Evolutionary conservation across 2,113 vertebrate species (phyloP), one percentile per base, ranked within the genome.

Genomic region (Melospiza georgiana): DNA sequence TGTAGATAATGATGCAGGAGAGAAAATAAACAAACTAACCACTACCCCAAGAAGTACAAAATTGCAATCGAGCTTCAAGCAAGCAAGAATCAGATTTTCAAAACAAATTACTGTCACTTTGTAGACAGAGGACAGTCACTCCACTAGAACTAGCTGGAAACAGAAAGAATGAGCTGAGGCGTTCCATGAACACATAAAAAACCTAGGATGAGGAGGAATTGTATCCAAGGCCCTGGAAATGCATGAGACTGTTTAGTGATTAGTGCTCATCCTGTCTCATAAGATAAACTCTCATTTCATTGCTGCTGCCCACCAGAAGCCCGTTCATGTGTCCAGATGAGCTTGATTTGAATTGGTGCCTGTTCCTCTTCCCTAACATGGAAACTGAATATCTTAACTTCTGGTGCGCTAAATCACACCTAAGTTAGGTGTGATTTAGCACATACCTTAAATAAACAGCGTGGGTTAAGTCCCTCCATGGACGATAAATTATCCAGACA

Each of bases 401-500:
- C 33, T 93, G 46, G 25, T 77, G 37, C 80, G 63, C 62, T 91
- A 82, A 76, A 80, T 91, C 66, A 61, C 58, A 76, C 37, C 67
- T 79, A 58, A 88, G 76, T 94, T 49, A 80, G 54, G n/a, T 85
- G 55, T 43, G 41, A 43, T 43, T 43, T 43, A 43, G 41, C 41
- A 43, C 15, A 43, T 43, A 43, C 28, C 71, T 93, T 94, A 83
- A 90, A 83, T 92, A 95, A 92, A 90, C 58, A 93, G 49, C 3
- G 1, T 24, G 54, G 80, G 72, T 93, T 76, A 79, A 49, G 23
- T 95, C 67, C 62, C 46, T 90, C n/a, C 15, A 31, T 9, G 46
- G 39, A 67, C 43, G 88, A 87, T 89, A 95, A 95, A 85, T 79
- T 76, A 79, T 55, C 37, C 63, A 75, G 66, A 82, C 46, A 95